phyloP scores from a whole-genome alignment of 2,797 vertebrate genomes.

The Crocodylus rhombifer region DNA sequence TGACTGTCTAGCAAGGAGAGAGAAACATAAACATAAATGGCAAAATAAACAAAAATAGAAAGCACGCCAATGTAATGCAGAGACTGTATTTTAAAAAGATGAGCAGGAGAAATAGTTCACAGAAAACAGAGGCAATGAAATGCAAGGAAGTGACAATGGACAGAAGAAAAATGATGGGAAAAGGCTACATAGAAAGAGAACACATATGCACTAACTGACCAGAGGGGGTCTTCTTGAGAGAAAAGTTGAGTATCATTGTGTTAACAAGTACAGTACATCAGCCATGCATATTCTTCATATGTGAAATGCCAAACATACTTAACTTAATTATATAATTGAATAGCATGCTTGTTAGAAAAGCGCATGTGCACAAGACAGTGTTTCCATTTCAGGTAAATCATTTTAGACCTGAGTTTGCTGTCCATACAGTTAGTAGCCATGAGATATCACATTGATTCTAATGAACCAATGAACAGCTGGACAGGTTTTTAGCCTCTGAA shows the following conservation, averaged over 20 bases:
- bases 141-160: not conserved
- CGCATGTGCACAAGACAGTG: not conserved
- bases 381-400: not conserved
- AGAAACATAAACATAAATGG: not conserved
- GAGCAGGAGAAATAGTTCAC: not conserved
- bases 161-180: not conserved
- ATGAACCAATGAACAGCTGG: not conserved
- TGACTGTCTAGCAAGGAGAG: not conserved
- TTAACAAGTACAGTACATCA: not conserved
- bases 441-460: not conserved
- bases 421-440: not conserved
- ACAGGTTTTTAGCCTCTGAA: too few species aligned
- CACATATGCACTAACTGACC: not conserved
- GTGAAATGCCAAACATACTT: not conserved
- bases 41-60: not conserved
- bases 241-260: not conserved
- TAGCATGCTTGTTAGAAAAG: not conserved
- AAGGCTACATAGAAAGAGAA: not conserved
- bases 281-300: not conserved
- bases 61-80: not conserved
- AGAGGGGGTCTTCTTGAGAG: not conserved
- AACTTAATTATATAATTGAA: not conserved
- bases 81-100: not conserved
- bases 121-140: fast-evolving
- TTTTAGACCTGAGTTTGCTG: not conserved